Percentiles rank a stretch among this genome's conserved stretches.
Conservation (phyloP, 2,113 vertebrate genomes). For the Girardinichthys multiradiatus region DNA sequence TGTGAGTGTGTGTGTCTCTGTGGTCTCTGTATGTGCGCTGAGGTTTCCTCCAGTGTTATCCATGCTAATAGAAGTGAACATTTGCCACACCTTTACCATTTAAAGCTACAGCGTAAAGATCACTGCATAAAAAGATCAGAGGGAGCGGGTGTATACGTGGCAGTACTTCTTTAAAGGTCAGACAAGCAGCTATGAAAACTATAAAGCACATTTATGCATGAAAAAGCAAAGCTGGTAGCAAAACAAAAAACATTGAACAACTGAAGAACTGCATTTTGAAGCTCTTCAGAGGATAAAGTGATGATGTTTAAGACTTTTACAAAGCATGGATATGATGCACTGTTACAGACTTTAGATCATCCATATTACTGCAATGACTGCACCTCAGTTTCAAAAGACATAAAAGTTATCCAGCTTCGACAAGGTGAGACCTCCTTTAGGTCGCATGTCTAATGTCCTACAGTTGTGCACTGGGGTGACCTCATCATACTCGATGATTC, state of each 20-base stretch:
- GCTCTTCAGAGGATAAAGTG: neutral
- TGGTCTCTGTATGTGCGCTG: neutral
- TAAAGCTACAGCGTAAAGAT: constrained; percentile 71
- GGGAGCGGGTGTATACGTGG: constrained; percentile 35
- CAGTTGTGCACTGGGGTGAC: neutral
- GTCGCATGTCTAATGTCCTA: neutral
- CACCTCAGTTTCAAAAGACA: neutral
- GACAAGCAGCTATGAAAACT: constrained; percentile 29
- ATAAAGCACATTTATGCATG: constrained; percentile 30
- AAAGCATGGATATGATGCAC: neutral
- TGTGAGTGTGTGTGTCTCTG: constrained; percentile 2
- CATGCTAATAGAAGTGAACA: constrained; percentile 41
- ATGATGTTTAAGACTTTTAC: neutral
- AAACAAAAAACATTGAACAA: constrained; percentile 1
- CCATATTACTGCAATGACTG: neutral
- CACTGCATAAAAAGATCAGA: constrained; percentile 67
- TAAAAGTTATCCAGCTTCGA: neutral
- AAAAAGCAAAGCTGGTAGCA: neutral
- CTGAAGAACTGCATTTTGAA: neutral
- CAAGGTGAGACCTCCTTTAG: neutral
- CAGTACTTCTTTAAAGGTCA: constrained; percentile 65
- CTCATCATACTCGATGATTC: neutral
- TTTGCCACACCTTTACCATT: constrained; percentile 75
- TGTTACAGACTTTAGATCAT: neutral
- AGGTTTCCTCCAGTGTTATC: constrained; percentile 50